Base-by-base conservation (phyloP, 2,113 vertebrate species). In the Dryoscopus gambensis region DNA sequence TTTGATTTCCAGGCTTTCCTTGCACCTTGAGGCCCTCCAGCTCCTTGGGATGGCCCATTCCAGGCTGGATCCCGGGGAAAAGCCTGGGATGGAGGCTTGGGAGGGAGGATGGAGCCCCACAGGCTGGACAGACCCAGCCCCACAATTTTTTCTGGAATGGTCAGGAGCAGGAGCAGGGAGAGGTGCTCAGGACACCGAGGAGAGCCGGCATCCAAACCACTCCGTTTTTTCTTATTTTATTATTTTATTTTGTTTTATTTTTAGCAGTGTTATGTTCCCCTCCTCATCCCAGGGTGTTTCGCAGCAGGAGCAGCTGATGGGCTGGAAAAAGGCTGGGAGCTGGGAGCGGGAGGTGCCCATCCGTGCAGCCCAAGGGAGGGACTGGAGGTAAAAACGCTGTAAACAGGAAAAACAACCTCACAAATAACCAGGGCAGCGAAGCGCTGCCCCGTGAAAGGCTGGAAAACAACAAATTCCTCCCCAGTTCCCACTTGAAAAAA, bases 271-370 rank as follows among this genome's bases (percentile, higher is more conserved):
- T 46, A 13, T 90, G 86, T 95, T 39, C 80, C 69, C 31, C n/a
- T 69, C 76, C 53, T 67, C 52, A 6, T 74, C 75, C 23, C 25
- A 59, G 57, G 31, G 12, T 3, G 40, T 79, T 69, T 74, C 47
- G 68, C 60, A 67, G 83, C n/a, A 69, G 57, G 50, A 94, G 88
- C 88, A 88, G 89, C 79, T 77, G 85, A 86, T 88, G 86, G 80
- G 30, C 76, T 83, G 93, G 93, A 93, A 96, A 92, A 35, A 27
- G 39, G 21, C 62, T 39, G 30, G 2, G 71, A 69, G 49, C 1
- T 30, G 68, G 44, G 91, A 80, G 65, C 16, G 0, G 63, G 70
- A 83, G 55, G 76, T 33, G 67, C 91, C 76, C 80, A 85, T 42
- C 89, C 93, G 15, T 3, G 24, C 74, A 60, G 65, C 78, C 90